These are phyloP conservation scores for Benthosema pterotum DNA, from an alignment of 2,797 vertebrate genomes.

Conservation along the genomic window DNA sequence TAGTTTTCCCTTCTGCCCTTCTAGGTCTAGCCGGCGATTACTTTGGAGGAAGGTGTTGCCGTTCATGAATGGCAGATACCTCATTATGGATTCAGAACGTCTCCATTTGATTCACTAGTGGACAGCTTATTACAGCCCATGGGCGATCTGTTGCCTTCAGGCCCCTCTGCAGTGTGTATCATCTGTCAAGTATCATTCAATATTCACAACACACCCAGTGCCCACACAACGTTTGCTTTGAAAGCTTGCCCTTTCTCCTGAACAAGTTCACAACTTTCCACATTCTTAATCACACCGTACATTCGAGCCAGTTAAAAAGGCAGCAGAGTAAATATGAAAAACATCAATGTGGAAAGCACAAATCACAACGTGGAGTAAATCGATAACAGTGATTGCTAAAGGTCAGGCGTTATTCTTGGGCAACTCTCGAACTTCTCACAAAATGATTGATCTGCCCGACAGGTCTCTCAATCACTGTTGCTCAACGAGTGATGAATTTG, in stretches of 20 bases:
- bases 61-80: too few relatives aligned
- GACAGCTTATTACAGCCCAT: too few relatives aligned
- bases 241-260: neutral
- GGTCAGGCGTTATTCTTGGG: conserved; percentile 34
- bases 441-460: conserved; percentile 15
- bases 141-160: too few relatives aligned
- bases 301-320: conserved; percentile 15
- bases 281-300: neutral
- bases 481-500: conserved; percentile 4
- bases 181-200: neutral
- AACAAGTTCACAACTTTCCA: neutral
- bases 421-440: neutral
- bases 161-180: neutral
- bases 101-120: too few relatives aligned
- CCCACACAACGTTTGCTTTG: conserved; percentile 7
- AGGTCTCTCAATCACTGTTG: conserved; percentile 5
- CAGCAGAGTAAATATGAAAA: neutral
- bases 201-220: neutral
- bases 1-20: too few relatives aligned
- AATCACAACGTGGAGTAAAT: conserved; percentile 10
- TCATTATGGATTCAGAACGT: too few relatives aligned
- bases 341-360: conserved; percentile 10
- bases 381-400: conserved; percentile 31
- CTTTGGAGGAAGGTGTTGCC: too few relatives aligned
- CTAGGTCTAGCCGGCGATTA: too few relatives aligned